These are phyloP conservation scores for Pipra filicauda DNA, from an alignment of 2,113 vertebrate species.

Conservation along the genomic window DNA sequence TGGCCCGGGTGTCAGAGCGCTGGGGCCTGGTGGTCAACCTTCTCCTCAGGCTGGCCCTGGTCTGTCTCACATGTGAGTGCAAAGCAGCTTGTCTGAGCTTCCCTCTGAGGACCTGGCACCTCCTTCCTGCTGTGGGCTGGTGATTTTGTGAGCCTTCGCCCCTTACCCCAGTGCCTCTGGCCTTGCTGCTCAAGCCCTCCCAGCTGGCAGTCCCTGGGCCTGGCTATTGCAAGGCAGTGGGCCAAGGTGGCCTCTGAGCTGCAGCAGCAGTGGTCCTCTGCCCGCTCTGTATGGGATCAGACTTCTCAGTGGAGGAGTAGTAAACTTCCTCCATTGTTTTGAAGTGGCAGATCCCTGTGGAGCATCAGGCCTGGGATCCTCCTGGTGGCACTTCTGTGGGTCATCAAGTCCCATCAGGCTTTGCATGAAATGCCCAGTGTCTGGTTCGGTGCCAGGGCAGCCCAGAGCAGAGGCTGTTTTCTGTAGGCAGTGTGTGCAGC, in stretches of 20 bases:
- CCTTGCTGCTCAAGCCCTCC: not conserved
- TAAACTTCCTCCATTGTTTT: not conserved
- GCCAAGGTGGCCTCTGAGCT: not conserved
- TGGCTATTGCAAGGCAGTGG: not conserved
- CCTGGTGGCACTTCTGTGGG: not conserved
- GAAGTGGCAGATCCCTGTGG: not conserved
- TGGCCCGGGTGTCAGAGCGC: constrained; percentile 72
- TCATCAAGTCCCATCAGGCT: fast-evolving
- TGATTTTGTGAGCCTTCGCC: not conserved
- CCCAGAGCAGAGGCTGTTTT: not conserved
- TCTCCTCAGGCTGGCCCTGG: constrained; percentile 78
- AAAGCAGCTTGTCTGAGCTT: not conserved
- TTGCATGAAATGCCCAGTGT: not conserved
- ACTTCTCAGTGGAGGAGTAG: not conserved
- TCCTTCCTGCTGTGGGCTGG: not conserved
- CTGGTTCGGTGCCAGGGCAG: not conserved
- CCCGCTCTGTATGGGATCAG: not conserved
- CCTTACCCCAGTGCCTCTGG: fast-evolving
- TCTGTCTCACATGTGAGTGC: constrained; percentile 90
- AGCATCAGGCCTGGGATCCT: not conserved
- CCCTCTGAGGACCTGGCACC: fast-evolving
- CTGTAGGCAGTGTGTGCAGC: not conserved
- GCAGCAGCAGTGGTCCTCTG: not conserved
- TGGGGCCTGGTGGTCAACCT: constrained; percentile 80
- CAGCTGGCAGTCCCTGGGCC: not conserved